Base-by-base conservation (phyloP, 2,797 vertebrate species). In the Carduelis carduelis region DNA sequence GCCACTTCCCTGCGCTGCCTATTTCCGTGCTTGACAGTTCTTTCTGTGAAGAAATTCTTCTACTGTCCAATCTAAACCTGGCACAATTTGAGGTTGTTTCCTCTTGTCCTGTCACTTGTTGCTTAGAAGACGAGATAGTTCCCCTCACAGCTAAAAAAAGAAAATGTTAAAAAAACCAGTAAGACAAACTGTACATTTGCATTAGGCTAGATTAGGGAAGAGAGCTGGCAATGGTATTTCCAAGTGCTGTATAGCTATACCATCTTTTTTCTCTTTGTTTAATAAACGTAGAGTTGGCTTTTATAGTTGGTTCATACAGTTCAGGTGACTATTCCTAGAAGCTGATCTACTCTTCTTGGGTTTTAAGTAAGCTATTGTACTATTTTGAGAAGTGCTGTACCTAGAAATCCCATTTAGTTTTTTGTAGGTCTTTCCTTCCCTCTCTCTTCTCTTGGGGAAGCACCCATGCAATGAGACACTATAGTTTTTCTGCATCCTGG, bases 71-170 rank as follows among this genome's bases (percentile, higher is more conserved):
- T 44, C 39, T 43, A 49, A 76, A 65, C 12, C 6, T 49, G 18
- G 15, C 3, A 12, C 35, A 46, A 18, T n/a, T 50, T 46, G 52
- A 56, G 4, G 12, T 50, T 6, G 3, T 59, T 76, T 81, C 21
- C 8, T 83, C n/a, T 71, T 35, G 16, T 47, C 11, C 23, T 76
- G 0, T 44, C 0, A 0, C 8, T 57, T 35, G 9, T 21, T 77
- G 34, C 11, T 16, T 68, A 49, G 22, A 19, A 57, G 28, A 32
- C 47, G 28, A 47, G 18, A 17, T 16, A 0, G 2, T 20, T 11
- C 2, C 13, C 22, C 9, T 8, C 32, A 39, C 15, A 1, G 0
- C 22, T 41, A 5, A 57, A 35, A 35, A 57, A 26, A 34, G 35
- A 57, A 35, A 35, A 55, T 5, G 23, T 37, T 49, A 14, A 21